phyloP scores from a whole-genome alignment of 2,888 invertebrate genomes.

The Gortyna flavago region DNA sequence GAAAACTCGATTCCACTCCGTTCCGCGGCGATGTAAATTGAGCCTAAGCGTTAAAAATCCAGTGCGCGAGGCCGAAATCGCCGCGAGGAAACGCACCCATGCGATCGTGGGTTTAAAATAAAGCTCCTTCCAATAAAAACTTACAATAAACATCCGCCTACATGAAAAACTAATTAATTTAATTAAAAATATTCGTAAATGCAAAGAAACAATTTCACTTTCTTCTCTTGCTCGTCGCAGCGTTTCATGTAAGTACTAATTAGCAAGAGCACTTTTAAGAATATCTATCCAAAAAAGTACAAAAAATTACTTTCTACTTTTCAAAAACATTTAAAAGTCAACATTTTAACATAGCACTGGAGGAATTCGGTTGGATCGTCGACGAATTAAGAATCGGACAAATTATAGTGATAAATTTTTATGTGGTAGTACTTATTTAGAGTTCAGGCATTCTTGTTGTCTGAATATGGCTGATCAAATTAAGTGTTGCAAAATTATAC shows the following conservation, averaged over 20 bases:
- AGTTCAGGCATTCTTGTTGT: conserved; percentile 31
- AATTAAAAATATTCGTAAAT: background rate
- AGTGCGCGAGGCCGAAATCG: too few species aligned
- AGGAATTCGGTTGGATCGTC: conserved; percentile 45
- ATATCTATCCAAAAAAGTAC: conserved; percentile 43
- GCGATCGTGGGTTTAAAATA: too few species aligned
- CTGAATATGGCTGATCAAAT: conserved; percentile 48
- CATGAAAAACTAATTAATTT: background rate
- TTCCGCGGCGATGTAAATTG: too few species aligned
- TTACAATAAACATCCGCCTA: background rate
- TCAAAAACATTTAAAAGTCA: conserved; percentile 45
- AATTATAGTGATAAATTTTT: conserved; percentile 61
- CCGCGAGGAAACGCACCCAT: too few species aligned
- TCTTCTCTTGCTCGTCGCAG: conserved; percentile 1
- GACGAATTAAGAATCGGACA: conserved; percentile 52
- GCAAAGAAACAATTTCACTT: conserved; percentile 1
- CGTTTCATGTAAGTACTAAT: conserved; percentile 3
- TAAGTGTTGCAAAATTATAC: conserved; percentile 39
- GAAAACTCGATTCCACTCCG: too few species aligned
- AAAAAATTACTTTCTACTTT: conserved; percentile 45
- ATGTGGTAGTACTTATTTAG: conserved; percentile 54
- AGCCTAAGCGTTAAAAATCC: too few species aligned
- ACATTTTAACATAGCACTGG: conserved; percentile 33
- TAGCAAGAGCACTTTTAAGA: conserved; percentile 8
- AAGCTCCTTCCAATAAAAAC: too few species aligned